A percentile compares a stretch with the other conserved stretches of the same genome.
Evolutionary conservation across 2,888 invertebrate species (phyloP).

Genomic region (Endomychus coccineus): DNA sequence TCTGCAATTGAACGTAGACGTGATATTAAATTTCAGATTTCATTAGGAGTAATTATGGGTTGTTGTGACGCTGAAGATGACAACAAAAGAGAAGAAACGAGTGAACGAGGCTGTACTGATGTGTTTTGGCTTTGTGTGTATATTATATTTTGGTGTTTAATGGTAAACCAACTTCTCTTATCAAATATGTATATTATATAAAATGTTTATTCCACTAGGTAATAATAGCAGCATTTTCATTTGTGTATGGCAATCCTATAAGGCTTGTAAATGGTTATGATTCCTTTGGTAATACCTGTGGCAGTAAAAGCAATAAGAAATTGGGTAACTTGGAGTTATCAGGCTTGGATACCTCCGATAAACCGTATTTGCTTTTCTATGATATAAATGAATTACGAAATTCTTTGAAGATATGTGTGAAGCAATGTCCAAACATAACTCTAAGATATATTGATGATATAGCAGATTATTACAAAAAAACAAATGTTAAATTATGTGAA

Average conservation of each 20-base stretch:
- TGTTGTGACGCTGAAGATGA: slow-evolving; percentile 58
- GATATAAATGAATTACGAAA: slow-evolving; percentile 67
- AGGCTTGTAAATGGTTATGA: slow-evolving; percentile 86
- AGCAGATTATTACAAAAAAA: slow-evolving; percentile 61
- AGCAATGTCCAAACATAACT: slow-evolving; percentile 69
- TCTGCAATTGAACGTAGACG: no score
- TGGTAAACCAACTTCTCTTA: slow-evolving; percentile 53
- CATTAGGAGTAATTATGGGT: no score
- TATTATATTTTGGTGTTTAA: slow-evolving; percentile 72
- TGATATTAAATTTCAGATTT: no score
- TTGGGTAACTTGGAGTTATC: slow-evolving; percentile 67
- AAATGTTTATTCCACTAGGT: slow-evolving; percentile 44
- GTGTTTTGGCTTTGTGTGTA: slow-evolving; percentile 73
- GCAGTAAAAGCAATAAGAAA: slow-evolving; percentile 68
- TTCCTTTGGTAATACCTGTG: slow-evolving; percentile 92
- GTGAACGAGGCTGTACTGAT: slow-evolving; percentile 71
- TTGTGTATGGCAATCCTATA: slow-evolving; percentile 80
- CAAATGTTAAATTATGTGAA: slow-evolving; percentile 70
- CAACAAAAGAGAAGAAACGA: slow-evolving; percentile 43
- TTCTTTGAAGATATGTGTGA: slow-evolving; percentile 83
- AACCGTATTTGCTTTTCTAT: slow-evolving; percentile 76
- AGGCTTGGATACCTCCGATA: slow-evolving; percentile 72
- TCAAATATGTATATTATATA: slow-evolving; percentile 8
- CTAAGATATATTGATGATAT: slow-evolving; percentile 60
- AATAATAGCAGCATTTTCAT: slow-evolving; percentile 76